phyloP scores from a whole-genome alignment of 2,888 invertebrate genomes.

The Eupithecia abbreviata region DNA sequence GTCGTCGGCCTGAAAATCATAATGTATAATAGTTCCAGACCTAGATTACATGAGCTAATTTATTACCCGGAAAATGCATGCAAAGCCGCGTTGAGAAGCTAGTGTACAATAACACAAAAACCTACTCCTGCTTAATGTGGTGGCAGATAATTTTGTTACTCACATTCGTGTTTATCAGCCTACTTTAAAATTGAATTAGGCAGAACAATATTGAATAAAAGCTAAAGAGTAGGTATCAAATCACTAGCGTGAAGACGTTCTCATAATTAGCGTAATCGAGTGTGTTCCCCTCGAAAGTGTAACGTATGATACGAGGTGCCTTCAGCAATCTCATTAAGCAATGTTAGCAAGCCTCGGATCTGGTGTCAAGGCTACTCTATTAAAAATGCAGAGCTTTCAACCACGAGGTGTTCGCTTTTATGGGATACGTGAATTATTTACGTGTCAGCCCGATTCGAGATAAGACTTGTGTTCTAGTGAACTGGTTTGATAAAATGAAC shows the following conservation, averaged over 20 bases:
- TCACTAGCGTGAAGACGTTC: neutral
- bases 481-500: neutral
- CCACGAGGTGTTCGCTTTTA: constrained; percentile 53
- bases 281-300: constrained; percentile 46
- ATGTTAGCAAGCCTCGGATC: constrained; percentile 51
- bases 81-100: neutral
- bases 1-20: neutral
- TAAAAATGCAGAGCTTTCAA: constrained; percentile 57
- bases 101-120: neutral
- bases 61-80: neutral
- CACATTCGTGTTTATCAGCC: neutral
- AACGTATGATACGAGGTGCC: constrained; percentile 29
- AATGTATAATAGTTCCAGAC: neutral
- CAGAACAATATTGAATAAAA: neutral
- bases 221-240: neutral
- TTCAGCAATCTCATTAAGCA: constrained; percentile 53
- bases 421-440: constrained; percentile 54
- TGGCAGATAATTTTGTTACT: neutral
- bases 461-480: constrained; percentile 19
- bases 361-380: constrained; percentile 57
- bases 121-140: neutral
- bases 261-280: constrained; percentile 45
- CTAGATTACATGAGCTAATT: neutral
- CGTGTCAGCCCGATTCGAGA: constrained; percentile 37
- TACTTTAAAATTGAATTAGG: neutral